Evolutionary conservation across 2,113 vertebrate genomes (phyloP).

Genomic region (Rousettus leschenaultii): DNA sequence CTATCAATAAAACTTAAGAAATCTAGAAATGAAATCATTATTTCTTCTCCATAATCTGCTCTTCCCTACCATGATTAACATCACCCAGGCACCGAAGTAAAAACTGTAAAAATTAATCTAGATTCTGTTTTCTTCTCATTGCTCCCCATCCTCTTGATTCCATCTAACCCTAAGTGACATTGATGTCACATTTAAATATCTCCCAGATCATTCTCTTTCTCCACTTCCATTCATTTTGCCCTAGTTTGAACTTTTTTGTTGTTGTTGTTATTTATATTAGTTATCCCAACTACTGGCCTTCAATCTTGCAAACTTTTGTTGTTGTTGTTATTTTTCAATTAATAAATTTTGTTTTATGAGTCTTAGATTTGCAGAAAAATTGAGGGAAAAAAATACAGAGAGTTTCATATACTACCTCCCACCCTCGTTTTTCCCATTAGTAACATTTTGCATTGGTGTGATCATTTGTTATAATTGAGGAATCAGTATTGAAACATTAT

Average conservation of each 20-base stretch:
- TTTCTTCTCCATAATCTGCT: not conserved
- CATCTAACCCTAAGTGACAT: not conserved
- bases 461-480: not conserved
- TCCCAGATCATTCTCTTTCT: not conserved
- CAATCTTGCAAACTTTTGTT: not conserved
- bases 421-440: rapidly evolving
- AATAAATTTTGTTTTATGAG: not conserved
- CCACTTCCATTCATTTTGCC: not conserved
- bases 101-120: not conserved
- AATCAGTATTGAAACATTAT: not conserved
- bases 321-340: not conserved
- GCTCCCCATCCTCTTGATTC: rapidly evolving
- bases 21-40: not conserved
- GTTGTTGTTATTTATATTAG: not conserved
- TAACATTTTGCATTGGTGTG: not conserved
- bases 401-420: not conserved
- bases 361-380: not conserved
- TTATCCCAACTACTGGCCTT: not conserved
- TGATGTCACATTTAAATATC: not conserved
- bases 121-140: not conserved
- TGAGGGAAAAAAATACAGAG: not conserved
- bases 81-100: not conserved
- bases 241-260: not conserved
- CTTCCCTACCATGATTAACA: not conserved
- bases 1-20: not conserved